Evolutionary conservation across 2,888 invertebrate species (phyloP).

Genomic region (Uloborus plumipes): DNA sequence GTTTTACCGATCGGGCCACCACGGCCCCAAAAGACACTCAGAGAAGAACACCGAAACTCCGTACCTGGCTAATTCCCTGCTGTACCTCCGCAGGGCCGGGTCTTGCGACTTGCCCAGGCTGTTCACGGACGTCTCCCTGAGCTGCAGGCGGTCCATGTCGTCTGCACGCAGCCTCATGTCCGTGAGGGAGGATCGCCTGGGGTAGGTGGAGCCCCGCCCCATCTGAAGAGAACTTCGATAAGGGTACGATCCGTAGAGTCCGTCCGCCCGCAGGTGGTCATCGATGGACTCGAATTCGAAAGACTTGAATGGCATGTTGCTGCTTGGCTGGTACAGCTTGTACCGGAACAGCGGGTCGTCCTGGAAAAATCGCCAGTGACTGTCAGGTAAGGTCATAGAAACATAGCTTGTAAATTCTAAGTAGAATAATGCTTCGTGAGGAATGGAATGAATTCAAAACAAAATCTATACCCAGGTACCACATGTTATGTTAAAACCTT

Average conservation of each 20-base stretch:
- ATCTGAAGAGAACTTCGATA: slow-evolving; percentile 16
- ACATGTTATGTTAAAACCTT: too few species aligned
- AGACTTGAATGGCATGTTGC: slow-evolving; percentile 71
- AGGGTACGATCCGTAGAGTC: slow-evolving; percentile 26
- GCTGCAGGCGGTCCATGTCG: slow-evolving; percentile 12
- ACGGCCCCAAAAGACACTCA: too few species aligned
- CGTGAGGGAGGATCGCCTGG: slow-evolving; percentile 52
- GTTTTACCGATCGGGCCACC: too few species aligned
- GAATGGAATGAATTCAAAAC: too few species aligned
- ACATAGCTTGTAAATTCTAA: too few species aligned
- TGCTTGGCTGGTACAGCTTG: slow-evolving; percentile 36
- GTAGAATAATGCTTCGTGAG: too few species aligned
- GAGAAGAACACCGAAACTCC: not conserved
- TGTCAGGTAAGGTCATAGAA: not conserved
- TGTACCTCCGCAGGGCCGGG: slow-evolving; percentile 40
- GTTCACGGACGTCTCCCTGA: slow-evolving; percentile 46
- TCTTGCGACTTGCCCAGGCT: slow-evolving; percentile 34
- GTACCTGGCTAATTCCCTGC: slow-evolving; percentile 47
- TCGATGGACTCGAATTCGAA: slow-evolving; percentile 73
- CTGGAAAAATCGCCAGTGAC: not conserved
- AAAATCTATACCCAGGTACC: too few species aligned
- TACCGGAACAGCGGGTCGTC: slow-evolving; percentile 51
- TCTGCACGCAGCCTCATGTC: slow-evolving; percentile 33
- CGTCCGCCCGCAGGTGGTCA: slow-evolving; percentile 68
- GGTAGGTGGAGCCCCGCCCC: slow-evolving; percentile 19